phyloP scores from a whole-genome alignment of 2,113 vertebrate species.

The Erythrolamprus reginae region DNA sequence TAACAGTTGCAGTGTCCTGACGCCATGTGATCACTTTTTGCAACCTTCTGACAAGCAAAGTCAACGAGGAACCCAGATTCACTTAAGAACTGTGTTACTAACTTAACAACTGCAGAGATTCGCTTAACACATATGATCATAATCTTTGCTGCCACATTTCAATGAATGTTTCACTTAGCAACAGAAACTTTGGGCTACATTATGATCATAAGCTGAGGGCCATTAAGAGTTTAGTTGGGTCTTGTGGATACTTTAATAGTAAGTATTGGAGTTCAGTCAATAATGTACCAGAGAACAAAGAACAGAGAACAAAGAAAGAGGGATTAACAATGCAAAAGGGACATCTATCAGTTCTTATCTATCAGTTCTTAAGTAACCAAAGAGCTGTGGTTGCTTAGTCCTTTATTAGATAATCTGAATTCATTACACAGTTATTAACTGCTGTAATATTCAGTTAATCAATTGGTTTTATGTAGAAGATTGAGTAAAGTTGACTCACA shows the following conservation, averaged over 20 bases:
- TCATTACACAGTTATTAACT: no score
- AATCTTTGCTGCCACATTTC: no score
- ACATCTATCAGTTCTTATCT: neutral
- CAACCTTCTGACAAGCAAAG: no score
- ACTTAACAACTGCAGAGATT: no score
- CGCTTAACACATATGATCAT: no score
- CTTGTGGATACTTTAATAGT: neutral
- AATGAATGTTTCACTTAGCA: no score
- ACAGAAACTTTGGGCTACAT: no score
- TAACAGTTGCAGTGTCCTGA: no score
- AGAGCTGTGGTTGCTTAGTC: neutral
- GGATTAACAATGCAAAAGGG: neutral
- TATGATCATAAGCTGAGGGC: no score
- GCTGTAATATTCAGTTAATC: neutral
- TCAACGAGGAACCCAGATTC: no score
- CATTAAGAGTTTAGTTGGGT: neutral
- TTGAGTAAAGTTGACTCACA: neutral
- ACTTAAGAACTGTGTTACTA: no score
- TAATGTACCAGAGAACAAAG: neutral
- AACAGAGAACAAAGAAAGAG: neutral
- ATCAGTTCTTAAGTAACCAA: neutral
- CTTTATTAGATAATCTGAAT: neutral
- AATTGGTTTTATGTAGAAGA: neutral
- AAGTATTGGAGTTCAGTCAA: neutral
- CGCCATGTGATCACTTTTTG: no score